Evolutionary conservation across 2,888 invertebrate genomes (phyloP).

Genomic region (Apomyelois bistriatella): DNA sequence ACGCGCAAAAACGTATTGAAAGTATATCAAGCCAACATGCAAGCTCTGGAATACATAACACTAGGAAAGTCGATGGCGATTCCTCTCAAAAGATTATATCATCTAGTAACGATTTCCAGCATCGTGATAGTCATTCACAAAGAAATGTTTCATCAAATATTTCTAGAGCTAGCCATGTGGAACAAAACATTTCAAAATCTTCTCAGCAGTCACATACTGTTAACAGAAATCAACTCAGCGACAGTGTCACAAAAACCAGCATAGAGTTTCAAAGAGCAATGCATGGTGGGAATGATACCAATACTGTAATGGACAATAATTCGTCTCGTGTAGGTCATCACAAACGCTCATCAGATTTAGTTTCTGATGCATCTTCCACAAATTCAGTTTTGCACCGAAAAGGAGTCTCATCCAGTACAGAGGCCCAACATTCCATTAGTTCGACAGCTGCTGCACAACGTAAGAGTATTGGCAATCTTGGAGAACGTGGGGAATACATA

Average conservation of each 20-base stretch:
- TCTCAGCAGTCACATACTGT: conserved; percentile 50
- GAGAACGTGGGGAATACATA: conserved; percentile 85
- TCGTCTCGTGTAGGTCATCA: conserved; percentile 75
- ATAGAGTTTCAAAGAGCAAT: conserved; percentile 77
- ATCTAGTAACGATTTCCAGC: conserved; percentile 16
- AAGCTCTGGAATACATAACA: conserved; percentile 25
- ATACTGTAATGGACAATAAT: conserved; percentile 39
- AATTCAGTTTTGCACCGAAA: conserved; percentile 90
- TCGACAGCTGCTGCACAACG: conserved; percentile 88
- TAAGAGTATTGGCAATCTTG: conserved; percentile 89
- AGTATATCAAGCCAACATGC: conserved; percentile 35
- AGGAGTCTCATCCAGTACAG: conserved; percentile 83
- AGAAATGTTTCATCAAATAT: conserved; percentile 32
- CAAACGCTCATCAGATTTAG: conserved; percentile 87
- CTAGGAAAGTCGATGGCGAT: conserved; percentile 35
- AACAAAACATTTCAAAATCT: conserved; percentile 44
- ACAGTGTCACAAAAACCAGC: conserved; percentile 72
- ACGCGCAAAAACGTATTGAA: conserved; percentile 32
- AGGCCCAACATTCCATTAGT: conserved; percentile 85
- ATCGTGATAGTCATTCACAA: conserved; percentile 30
- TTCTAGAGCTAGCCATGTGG: conserved; percentile 37
- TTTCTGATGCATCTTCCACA: conserved; percentile 85
- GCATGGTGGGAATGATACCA: conserved; percentile 50
- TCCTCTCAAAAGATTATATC: conserved; percentile 40
- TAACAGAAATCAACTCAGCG: conserved; percentile 66